These are phyloP conservation scores for Pterocles orientalis DNA, from an alignment of 2,113 vertebrate genomes.

Conservation along the genomic window DNA sequence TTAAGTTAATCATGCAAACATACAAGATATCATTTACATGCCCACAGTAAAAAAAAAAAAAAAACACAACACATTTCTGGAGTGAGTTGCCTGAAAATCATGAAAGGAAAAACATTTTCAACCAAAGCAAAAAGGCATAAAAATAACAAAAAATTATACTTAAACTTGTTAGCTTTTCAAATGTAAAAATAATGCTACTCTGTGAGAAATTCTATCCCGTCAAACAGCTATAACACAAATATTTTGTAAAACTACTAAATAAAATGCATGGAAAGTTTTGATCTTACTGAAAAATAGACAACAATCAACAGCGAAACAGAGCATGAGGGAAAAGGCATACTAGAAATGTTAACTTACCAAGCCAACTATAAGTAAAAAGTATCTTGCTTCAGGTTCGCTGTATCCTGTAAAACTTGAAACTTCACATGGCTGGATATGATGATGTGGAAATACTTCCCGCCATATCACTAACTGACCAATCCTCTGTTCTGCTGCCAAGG, in stretches of 20 bases:
- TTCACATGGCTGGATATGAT: constrained; percentile 59
- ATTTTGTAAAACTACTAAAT: background rate
- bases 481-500: constrained; percentile 84
- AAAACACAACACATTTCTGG: background rate
- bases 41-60: background rate
- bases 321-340: fast-evolving
- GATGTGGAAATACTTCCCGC: constrained; percentile 90
- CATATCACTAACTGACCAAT: constrained; percentile 92
- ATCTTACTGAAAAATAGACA: background rate
- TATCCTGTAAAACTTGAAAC: constrained; percentile 65
- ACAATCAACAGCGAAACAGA: background rate
- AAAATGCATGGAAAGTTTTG: background rate
- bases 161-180: background rate
- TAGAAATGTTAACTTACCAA: constrained; percentile 79
- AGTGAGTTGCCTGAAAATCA: background rate
- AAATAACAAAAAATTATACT: background rate
- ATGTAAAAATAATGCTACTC: background rate
- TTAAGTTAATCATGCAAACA: background rate
- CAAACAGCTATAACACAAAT: background rate
- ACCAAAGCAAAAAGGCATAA: background rate
- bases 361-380: constrained; percentile 93
- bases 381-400: constrained; percentile 80
- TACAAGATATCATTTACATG: background rate
- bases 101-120: background rate
- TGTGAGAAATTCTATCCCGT: background rate